phyloP scores from a whole-genome alignment of 2,797 vertebrate genomes.

The Philypnodon macrostomus region DNA sequence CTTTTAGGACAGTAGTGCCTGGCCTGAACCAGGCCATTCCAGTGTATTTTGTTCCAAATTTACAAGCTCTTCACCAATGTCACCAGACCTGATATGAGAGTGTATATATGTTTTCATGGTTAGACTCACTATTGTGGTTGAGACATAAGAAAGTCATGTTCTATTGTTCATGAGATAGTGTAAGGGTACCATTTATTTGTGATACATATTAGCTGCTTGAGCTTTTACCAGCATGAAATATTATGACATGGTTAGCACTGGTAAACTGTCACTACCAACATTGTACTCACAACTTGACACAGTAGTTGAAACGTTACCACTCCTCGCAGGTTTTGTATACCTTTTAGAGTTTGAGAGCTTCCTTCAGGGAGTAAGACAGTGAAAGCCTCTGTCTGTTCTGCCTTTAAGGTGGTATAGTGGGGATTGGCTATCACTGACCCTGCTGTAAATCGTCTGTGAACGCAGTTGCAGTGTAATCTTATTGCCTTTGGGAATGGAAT shows the following conservation, averaged over 20 bases:
- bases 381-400: slow-evolving; percentile 47
- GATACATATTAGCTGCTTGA: too few relatives aligned
- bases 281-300: slow-evolving; percentile 4
- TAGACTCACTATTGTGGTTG: too few relatives aligned
- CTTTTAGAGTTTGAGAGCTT: slow-evolving; percentile 35
- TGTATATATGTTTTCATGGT: slow-evolving; percentile 21
- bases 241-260: slow-evolving; percentile 8
- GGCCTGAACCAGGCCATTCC: slow-evolving; percentile 43
- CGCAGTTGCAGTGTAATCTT: slow-evolving; percentile 76
- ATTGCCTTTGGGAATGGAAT: slow-evolving; percentile 69
- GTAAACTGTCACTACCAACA: neutral
- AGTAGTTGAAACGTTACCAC: slow-evolving; percentile 15
- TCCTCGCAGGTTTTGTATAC: slow-evolving; percentile 30
- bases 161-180: too few relatives aligned
- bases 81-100: slow-evolving; percentile 25
- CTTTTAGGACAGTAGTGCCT: slow-evolving; percentile 79
- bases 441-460: slow-evolving; percentile 70
- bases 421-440: slow-evolving; percentile 65
- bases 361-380: slow-evolving; percentile 49
- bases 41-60: slow-evolving; percentile 35
- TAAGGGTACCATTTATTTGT: too few relatives aligned
- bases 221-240: slow-evolving; percentile 27
- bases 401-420: slow-evolving; percentile 45
- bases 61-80: slow-evolving; percentile 24
- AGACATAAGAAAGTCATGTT: too few relatives aligned